Evolutionary conservation across 2,113 vertebrate genomes (phyloP), one percentile per base, ranked within the genome.

Genomic region (Boulengeromyrus knoepffleri): DNA sequence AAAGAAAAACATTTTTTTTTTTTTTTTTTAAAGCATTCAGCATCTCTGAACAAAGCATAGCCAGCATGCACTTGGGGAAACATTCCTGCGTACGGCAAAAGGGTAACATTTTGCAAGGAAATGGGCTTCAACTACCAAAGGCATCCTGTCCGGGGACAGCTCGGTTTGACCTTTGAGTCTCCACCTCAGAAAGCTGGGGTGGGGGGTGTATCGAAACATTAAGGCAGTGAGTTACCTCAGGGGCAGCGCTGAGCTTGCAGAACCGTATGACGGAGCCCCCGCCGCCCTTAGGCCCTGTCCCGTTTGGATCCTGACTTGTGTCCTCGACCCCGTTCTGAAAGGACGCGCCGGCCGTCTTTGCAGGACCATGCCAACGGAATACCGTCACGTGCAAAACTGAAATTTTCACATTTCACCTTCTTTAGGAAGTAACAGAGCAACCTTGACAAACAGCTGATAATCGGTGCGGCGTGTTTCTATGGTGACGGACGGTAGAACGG

Each of bases 221-320:
- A 89, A 89, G 88, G 88, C 74, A 84, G 52, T 58, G 49, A 42
- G 24, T 70, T 49, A 80, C 85, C 49, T 50, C 85, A 50, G 47
- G n/a, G 19, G 24, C 42, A 47, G 42, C 88, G 15, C 9, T 27
- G 56, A 62, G 52, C 9, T 19, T 19, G 42, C 47, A 36, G 27
- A 50, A 77, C 24, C 13, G 31, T 31, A 89, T 31, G 24, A 50
- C 46, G 49, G 31, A 77, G 36, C 19, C 36, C 42, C 36, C 2
- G 77, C 5, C 31, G 17, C 39, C 39, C 49, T 19, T 19, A 36
- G 27, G 45, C n/a, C 27, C 47, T 15, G 27, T 31, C 39, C 49
- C 85, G 1, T 42, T 39, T 42, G 42, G 24, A 49, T 49, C 46
- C 83, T 5, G 83, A 47, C 47, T 86, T 4, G 45, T 13, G 47